phyloP scores from a whole-genome alignment of 2,888 invertebrate species.

The Drosophila falleni region DNA sequence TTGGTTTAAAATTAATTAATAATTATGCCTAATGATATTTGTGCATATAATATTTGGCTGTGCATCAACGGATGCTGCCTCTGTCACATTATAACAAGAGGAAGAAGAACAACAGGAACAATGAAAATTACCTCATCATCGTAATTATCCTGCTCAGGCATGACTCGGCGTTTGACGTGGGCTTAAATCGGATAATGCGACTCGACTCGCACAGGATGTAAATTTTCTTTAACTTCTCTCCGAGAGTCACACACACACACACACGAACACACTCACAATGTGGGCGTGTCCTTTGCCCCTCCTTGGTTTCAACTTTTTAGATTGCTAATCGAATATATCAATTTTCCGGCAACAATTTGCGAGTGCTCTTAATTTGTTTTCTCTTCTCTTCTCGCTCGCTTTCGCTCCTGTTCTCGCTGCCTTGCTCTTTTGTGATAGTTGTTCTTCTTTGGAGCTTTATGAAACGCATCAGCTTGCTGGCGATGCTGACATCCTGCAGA shows the following conservation, averaged over 20 bases:
- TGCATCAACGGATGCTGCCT: neutral
- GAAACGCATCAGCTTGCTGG: conserved; percentile 68
- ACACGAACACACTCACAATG: neutral
- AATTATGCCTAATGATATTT: conserved; percentile 70
- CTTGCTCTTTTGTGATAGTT: conserved; percentile 3
- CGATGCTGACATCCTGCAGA: conserved; percentile 55
- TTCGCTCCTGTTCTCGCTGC: neutral
- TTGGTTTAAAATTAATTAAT: conserved; percentile 69
- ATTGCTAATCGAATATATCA: conserved; percentile 78
- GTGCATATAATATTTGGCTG: conserved; percentile 43
- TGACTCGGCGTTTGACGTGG: conserved; percentile 74
- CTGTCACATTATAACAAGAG: conserved; percentile 1
- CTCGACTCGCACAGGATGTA: conserved; percentile 46
- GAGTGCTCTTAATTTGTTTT: conserved; percentile 61
- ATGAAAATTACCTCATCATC: conserved; percentile 85
- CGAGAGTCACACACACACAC: neutral
- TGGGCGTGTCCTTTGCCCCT: conserved; percentile 15
- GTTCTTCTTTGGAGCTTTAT: conserved; percentile 16
- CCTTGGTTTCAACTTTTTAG: conserved; percentile 23
- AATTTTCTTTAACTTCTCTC: conserved; percentile 36
- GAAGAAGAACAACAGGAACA: conserved; percentile 29
- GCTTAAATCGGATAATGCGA: conserved; percentile 58
- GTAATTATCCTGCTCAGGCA: conserved; percentile 86
- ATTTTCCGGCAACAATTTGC: conserved; percentile 67
- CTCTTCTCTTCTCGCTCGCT: conserved; percentile 5